Base-by-base conservation (phyloP, 2,113 vertebrate species). In the Bubo scandiacus region DNA sequence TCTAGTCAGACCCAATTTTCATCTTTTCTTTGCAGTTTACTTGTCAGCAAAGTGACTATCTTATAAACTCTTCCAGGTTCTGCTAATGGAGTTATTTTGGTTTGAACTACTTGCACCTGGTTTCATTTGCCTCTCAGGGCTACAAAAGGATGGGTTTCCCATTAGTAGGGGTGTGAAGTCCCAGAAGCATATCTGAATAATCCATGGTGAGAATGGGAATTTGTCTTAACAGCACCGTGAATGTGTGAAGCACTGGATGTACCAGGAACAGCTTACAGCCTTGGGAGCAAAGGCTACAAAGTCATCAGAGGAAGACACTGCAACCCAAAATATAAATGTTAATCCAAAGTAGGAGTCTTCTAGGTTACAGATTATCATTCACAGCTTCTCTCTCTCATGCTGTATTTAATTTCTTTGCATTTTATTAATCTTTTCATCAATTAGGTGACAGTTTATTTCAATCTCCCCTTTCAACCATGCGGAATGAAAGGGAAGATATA, bases 171-270 rank as follows among this genome's bases (percentile, higher is more conserved):
- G 34, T 70, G 52, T 18, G 59, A 81, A 78, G 75, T 38, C 43
- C 18, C 72, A 81, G 65, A 43, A 74, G 78, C 3, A 2, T 2
- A 58, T 7, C 38, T 38, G 74, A 87, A 29, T 4, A 62, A 77
- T 6, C 12, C 1, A 13, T 8, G 16, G 42, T 12, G 59, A 78
- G 68, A 68, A 38, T 7, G 43, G 32, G 21, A 8, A 8, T n/a
- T 42, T 47, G 8, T 32, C 65, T 27, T 27, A 62, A 14, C 8
- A 78, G 32, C 20, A 59, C 18, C 26, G 49, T 1, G 15, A 54
- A 45, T 1, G 4, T 10, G 34, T 1, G 0, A 47, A 67, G 26
- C 1, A 0, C 42, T 59, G 61, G 32, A 32, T 25, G 26, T 10
- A 49, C 10, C 70, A 79, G 40, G 30, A 40, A 83, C 27, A 43